A percentile compares a stretch with the other conserved stretches of the same genome.
phyloP scores from a whole-genome alignment of 2,797 vertebrate species.

The Microctenopoma steveboyesi region DNA sequence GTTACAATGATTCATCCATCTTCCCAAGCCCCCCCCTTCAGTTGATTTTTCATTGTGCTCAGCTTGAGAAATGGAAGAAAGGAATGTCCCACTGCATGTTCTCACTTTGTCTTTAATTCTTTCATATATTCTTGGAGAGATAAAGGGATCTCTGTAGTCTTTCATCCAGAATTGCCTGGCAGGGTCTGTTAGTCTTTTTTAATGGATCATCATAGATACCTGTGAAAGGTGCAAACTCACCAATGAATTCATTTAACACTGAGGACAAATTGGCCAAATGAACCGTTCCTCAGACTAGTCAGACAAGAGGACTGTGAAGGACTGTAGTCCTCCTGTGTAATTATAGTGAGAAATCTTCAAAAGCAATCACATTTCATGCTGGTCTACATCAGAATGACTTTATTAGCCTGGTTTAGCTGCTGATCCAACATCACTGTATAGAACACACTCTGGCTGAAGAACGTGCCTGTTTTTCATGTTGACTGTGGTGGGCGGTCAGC shows the following conservation, averaged over 20 bases:
- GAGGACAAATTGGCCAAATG: background rate
- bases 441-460: constrained; percentile 16
- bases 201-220: background rate
- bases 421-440: constrained; percentile 32
- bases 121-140: constrained; percentile 27
- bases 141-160: constrained; percentile 20
- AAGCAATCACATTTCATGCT: constrained; percentile 51
- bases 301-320: background rate
- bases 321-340: constrained; percentile 3
- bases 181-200: constrained; percentile 4
- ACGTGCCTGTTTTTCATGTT: constrained; percentile 56
- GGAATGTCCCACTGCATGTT: constrained; percentile 47
- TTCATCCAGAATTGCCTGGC: constrained; percentile 11
- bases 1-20: constrained; percentile 30
- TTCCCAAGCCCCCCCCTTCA: constrained; percentile 30
- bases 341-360: constrained; percentile 28
- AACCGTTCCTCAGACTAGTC: constrained; percentile 3
- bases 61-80: constrained; percentile 44
- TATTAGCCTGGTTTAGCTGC: constrained; percentile 47
- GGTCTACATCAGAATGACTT: constrained; percentile 42
- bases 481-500: constrained; percentile 52
- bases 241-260: background rate
- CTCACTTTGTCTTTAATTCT: constrained; percentile 29
- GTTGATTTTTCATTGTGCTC: constrained; percentile 51
- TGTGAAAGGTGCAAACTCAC: constrained; percentile 14